Percentiles rank a stretch among this genome's conserved stretches.
Conservation (phyloP, 2,888 invertebrate genomes). For the Hermaeophaga mercurialis region DNA sequence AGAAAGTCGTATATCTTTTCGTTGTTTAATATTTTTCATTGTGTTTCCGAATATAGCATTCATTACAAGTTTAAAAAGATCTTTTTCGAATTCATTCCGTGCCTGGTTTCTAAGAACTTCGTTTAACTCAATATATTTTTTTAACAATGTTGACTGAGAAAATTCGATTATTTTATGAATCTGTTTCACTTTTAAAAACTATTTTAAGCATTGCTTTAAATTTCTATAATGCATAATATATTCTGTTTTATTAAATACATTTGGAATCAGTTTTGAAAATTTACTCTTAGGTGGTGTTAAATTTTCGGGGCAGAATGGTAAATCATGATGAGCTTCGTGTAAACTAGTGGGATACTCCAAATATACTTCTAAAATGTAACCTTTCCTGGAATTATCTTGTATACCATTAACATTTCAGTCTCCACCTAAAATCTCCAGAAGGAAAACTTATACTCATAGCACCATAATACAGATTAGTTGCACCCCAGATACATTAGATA, state of each 20-base stretch:
- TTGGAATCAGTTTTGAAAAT: constrained; percentile 40
- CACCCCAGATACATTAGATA: constrained; percentile 14
- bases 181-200: constrained; percentile 17
- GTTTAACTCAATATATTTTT: too few relatives aligned
- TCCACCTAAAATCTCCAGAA: neutral
- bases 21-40: too few relatives aligned
- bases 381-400: neutral
- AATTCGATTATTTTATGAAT: too few relatives aligned
- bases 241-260: constrained; percentile 37
- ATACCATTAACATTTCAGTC: neutral
- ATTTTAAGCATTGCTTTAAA: constrained; percentile 39
- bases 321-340: too few relatives aligned
- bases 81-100: too few relatives aligned
- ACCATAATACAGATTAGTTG: constrained; percentile 14
- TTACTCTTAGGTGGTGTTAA: constrained; percentile 26
- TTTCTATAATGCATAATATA: too few relatives aligned
- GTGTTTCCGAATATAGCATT: too few relatives aligned
- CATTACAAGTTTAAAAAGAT: too few relatives aligned
- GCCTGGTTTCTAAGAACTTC: too few relatives aligned
- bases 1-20: too few relatives aligned
- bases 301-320: constrained; percentile 45
- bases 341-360: too few relatives aligned
- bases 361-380: constrained; percentile 16
- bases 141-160: too few relatives aligned
- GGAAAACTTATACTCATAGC: neutral